Conservation (phyloP, 2,113 vertebrate genomes). For the Dipodomys ordii region DNA sequence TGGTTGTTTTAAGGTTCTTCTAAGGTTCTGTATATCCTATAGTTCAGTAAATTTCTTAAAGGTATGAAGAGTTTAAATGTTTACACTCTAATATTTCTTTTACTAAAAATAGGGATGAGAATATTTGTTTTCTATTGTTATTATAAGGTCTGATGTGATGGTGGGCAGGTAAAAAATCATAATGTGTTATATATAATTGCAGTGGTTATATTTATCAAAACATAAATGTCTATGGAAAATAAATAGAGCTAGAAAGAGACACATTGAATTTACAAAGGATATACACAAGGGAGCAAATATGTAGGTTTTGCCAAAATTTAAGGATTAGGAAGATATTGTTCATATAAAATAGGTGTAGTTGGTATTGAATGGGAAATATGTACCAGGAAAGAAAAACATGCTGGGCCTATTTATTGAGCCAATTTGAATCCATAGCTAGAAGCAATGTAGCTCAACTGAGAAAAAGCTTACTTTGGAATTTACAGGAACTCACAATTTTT, state of each 20-base stretch:
- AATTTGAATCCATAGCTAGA: not conserved
- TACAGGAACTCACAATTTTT: constrained; percentile 4
- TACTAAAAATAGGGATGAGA: not conserved
- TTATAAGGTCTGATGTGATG: not conserved
- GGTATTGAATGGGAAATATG: constrained; percentile 6
- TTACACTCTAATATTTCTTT: not conserved
- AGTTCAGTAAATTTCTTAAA: not conserved
- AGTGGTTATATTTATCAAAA: not conserved
- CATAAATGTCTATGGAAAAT: not conserved
- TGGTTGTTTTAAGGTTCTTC: not conserved
- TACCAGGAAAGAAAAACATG: not conserved
- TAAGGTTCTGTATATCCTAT: not conserved
- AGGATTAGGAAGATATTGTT: not conserved
- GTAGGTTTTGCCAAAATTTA: not conserved
- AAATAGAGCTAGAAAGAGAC: not conserved
- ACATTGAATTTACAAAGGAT: constrained; percentile 10
- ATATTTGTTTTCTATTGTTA: not conserved
- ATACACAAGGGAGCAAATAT: not conserved
- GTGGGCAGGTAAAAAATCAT: not conserved
- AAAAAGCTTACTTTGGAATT: constrained; percentile 51
- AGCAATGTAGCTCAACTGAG: constrained; percentile 24
- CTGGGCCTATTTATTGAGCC: constrained; percentile 4
- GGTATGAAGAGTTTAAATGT: not conserved
- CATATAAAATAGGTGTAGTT: not conserved
- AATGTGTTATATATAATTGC: constrained; percentile 30